Conservation (phyloP, 2,797 vertebrate genomes). For the Acanthornis magna region DNA sequence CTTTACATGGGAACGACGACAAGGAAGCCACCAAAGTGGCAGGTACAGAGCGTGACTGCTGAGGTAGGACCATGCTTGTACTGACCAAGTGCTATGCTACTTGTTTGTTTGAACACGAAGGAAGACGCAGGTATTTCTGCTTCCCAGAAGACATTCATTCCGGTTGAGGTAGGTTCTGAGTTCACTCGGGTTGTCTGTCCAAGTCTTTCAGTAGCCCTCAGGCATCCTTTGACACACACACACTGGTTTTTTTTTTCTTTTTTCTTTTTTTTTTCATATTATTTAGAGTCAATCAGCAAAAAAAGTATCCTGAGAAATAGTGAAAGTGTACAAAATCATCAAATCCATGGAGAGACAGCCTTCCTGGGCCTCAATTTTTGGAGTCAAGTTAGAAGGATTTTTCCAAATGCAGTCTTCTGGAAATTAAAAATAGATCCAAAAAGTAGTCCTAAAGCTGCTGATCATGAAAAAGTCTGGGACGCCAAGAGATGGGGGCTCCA, state of each 20-base stretch:
- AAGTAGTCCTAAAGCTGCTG: constrained; percentile 62
- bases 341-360: constrained; percentile 27
- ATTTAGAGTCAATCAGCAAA: constrained; percentile 71
- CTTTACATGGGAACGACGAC: constrained; percentile 81
- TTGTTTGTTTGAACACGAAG: constrained; percentile 74
- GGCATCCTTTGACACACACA: constrained; percentile 73
- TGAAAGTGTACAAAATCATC: constrained; percentile 58
- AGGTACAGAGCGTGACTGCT: constrained; percentile 64
- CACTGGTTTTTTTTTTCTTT: not conserved
- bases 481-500: not conserved
- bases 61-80: constrained; percentile 77
- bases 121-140: constrained; percentile 80
- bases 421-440: constrained; percentile 49
- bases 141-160: constrained; percentile 96
- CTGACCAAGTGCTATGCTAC: constrained; percentile 80
- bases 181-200: constrained; percentile 76
- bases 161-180: constrained; percentile 98
- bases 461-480: not conserved
- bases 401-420: constrained; percentile 39
- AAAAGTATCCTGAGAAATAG: constrained; percentile 91
- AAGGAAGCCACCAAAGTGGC: constrained; percentile 40
- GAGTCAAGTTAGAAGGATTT: constrained; percentile 51
- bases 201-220: constrained; percentile 71
- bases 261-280: not conserved
- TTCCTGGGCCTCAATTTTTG: constrained; percentile 25